Evolutionary conservation across 2,888 invertebrate species (phyloP).

Genomic region (Protodeltote pygarga): DNA sequence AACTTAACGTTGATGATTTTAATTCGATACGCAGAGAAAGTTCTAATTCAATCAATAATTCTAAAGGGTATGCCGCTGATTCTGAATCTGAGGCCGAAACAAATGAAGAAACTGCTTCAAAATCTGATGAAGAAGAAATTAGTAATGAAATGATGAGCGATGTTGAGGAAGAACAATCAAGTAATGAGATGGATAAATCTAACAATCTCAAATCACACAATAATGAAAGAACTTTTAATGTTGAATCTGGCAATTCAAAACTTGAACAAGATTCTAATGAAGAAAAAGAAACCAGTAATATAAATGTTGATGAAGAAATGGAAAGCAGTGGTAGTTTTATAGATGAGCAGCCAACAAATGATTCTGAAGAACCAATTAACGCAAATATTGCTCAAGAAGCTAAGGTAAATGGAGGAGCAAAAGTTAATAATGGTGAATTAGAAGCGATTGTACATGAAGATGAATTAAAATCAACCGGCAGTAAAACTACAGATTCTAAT

Average conservation of each 20-base stretch:
- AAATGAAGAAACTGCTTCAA: slow-evolving; percentile 7
- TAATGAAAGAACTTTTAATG: neutral
- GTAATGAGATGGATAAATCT: neutral
- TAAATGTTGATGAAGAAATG: neutral
- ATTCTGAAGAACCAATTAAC: neutral
- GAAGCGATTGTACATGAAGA: too few species aligned
- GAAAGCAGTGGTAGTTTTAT: neutral
- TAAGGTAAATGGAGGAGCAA: neutral
- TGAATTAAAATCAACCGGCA: neutral
- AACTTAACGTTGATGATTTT: neutral
- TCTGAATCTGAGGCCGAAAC: slow-evolving; percentile 14
- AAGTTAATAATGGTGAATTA: neutral
- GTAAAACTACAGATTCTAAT: neutral
- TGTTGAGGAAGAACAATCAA: neutral
- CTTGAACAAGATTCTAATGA: neutral
- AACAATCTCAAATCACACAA: neutral
- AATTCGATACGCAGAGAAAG: neutral
- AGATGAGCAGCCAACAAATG: neutral
- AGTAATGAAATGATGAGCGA: neutral
- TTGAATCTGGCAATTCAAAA: neutral
- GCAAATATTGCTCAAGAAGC: too few species aligned
- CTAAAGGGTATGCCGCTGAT: slow-evolving; percentile 27
- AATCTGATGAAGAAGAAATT: neutral
- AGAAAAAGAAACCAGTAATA: neutral
- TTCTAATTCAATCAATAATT: slow-evolving; percentile 1